These are phyloP conservation scores for Eupsittula cactorum DNA, from an alignment of 2,113 vertebrate genomes.

Conservation along the genomic window DNA sequence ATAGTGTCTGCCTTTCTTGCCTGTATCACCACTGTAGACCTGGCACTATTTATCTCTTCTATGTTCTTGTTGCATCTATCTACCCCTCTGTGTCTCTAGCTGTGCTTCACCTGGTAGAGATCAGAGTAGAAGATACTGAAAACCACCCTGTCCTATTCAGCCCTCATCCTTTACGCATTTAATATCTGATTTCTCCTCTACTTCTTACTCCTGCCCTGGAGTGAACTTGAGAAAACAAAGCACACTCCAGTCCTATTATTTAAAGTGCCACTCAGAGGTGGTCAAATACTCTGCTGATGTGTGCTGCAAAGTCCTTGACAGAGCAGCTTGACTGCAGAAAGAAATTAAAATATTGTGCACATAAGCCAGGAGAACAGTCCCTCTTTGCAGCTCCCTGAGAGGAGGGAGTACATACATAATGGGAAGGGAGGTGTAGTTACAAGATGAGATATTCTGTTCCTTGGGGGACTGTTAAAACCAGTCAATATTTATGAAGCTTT, in stretches of 20 bases:
- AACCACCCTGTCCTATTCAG: background rate
- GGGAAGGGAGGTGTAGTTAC: slow-evolving; percentile 1
- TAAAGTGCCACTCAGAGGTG: background rate
- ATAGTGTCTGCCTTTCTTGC: background rate
- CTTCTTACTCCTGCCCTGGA: background rate
- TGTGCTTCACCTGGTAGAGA: background rate
- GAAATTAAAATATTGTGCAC: slow-evolving; percentile 1
- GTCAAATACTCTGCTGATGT: background rate
- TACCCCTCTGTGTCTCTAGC: background rate
- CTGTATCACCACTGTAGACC: background rate
- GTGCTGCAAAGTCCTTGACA: background rate
- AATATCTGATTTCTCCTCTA: background rate
- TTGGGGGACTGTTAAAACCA: slow-evolving; percentile 39
- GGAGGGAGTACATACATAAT: background rate
- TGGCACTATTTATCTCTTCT: background rate
- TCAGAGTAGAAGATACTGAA: background rate
- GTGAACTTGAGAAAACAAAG: background rate
- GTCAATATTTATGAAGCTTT: slow-evolving; percentile 74
- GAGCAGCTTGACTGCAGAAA: background rate
- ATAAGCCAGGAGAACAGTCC: background rate
- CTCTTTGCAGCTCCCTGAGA: background rate
- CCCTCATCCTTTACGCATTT: background rate
- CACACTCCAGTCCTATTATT: background rate
- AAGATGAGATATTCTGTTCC: slow-evolving; percentile 45
- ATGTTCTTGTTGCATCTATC: fast-evolving